phyloP scores from a whole-genome alignment of 2,888 invertebrate species.

The Apeira syringaria region DNA sequence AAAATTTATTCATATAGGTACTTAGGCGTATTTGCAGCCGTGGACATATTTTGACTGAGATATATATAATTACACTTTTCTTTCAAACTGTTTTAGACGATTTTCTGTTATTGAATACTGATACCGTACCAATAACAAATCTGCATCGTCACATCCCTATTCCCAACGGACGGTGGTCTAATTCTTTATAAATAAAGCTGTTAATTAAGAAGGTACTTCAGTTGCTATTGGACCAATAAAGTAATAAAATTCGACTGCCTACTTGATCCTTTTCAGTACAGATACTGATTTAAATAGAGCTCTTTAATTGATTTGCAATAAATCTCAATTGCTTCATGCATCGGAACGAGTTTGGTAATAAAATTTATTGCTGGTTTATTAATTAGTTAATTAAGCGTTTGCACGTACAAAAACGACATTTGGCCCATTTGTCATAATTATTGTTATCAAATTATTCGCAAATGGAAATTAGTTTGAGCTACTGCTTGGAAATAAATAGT shows the following conservation, averaged over 20 bases:
- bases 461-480: slow-evolving; percentile 9
- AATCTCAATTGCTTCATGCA: slow-evolving; percentile 41
- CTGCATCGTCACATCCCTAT: slow-evolving; percentile 3
- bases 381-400: slow-evolving; percentile 22
- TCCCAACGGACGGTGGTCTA: slow-evolving; percentile 66
- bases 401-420: slow-evolving; percentile 10
- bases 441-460: slow-evolving; percentile 9
- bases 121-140: background rate
- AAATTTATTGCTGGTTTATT: slow-evolving; percentile 29
- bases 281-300: slow-evolving; percentile 48
- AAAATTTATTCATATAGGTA: too few relatives aligned
- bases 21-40: too few relatives aligned
- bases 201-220: slow-evolving; percentile 66
- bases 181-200: slow-evolving; percentile 78
- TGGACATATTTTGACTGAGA: too few relatives aligned
- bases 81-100: too few relatives aligned
- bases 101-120: too few relatives aligned
- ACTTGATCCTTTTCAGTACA: slow-evolving; percentile 59
- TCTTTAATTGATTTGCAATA: slow-evolving; percentile 59
- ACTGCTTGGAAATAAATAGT: too few relatives aligned
- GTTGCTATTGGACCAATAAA: slow-evolving; percentile 70
- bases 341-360: slow-evolving; percentile 30
- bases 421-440: slow-evolving; percentile 19
- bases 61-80: too few relatives aligned
- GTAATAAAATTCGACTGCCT: slow-evolving; percentile 69